Evolutionary conservation across 30 jellyfish, hydroid and myxozoan species (phyloP).

Genomic region (Cassiopea xamachana): DNA sequence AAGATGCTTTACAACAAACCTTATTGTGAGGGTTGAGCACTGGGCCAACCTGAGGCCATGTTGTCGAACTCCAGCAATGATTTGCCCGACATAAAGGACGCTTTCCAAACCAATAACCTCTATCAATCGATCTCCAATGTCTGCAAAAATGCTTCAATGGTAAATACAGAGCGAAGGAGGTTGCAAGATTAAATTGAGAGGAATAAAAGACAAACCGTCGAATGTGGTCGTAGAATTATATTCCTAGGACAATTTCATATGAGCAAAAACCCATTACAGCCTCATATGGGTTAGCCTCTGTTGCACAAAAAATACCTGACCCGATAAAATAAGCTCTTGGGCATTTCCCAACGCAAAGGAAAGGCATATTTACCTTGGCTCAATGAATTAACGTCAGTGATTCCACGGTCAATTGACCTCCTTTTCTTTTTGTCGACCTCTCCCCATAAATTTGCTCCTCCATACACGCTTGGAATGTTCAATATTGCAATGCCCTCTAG

Average conservation of each 20-base stretch:
- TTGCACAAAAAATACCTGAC: too few species aligned
- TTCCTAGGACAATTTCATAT: too few species aligned
- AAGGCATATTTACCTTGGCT: constrained; percentile 69
- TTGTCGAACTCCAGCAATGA: constrained; percentile 99
- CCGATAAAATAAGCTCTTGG: too few species aligned
- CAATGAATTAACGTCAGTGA: constrained; percentile 65
- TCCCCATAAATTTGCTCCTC: constrained; percentile 99
- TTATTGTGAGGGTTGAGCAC: constrained; percentile 82
- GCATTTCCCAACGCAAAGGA: too few species aligned
- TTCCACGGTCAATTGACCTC: constrained; percentile 38
- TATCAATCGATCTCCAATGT: constrained; percentile 88
- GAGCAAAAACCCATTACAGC: too few species aligned
- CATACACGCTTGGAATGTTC: constrained; percentile 98
- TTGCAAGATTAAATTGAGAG: too few species aligned
- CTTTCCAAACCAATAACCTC: constrained; percentile 98
- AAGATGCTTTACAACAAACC: constrained; percentile 49
- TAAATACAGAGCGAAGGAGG: not conserved
- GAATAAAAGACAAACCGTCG: too few species aligned
- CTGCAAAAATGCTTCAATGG: constrained; percentile 33
- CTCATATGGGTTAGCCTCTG: too few species aligned
- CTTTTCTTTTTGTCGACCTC: constrained; percentile 87
- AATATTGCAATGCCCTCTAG: constrained; percentile 95
- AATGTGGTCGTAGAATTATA: too few species aligned
- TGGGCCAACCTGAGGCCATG: constrained; percentile 99
- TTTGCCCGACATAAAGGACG: constrained; percentile 96